phyloP scores from a whole-genome alignment of 2,797 vertebrate genomes.

The Rachycentron canadum region DNA sequence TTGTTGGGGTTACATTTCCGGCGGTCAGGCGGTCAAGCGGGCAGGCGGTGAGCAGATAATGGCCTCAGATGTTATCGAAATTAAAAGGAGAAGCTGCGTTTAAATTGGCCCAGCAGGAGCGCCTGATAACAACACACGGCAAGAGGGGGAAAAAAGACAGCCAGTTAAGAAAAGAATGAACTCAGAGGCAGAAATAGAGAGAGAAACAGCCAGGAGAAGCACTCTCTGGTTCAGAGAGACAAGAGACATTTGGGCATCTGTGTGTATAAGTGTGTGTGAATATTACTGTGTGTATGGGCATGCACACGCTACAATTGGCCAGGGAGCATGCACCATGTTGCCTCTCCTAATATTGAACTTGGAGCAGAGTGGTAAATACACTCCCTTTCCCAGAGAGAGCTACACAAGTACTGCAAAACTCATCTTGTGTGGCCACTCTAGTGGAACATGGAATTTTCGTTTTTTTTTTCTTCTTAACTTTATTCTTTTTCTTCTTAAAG shows the following conservation, averaged over 20 bases:
- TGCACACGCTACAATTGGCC: slow-evolving; percentile 32
- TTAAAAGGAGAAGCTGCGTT: slow-evolving; percentile 67
- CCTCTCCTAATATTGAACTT: slow-evolving; percentile 80
- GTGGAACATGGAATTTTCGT: slow-evolving; percentile 74
- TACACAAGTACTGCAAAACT: slow-evolving; percentile 69
- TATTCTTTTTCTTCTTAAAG: slow-evolving; percentile 42
- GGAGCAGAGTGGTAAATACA: slow-evolving; percentile 75
- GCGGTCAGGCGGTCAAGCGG: slow-evolving; percentile 54
- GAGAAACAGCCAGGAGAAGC: slow-evolving; percentile 43
- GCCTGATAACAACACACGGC: slow-evolving; percentile 51
- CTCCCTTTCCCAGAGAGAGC: slow-evolving; percentile 67
- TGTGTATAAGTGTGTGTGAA: slow-evolving; percentile 1
- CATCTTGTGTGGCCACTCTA: slow-evolving; percentile 75
- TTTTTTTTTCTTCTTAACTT: slow-evolving; percentile 32
- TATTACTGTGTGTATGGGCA: slow-evolving; percentile 15
- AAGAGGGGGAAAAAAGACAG: not conserved
- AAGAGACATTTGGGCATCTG: slow-evolving; percentile 45
- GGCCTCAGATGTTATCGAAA: slow-evolving; percentile 65
- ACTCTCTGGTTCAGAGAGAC: slow-evolving; percentile 53
- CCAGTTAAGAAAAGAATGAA: slow-evolving; percentile 40
- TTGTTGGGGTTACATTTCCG: slow-evolving; percentile 53
- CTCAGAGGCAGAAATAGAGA: slow-evolving; percentile 20
- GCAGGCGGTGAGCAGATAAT: slow-evolving; percentile 60
- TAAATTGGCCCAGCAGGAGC: slow-evolving; percentile 66
- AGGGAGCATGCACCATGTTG: slow-evolving; percentile 62